These are phyloP conservation scores for Eulithis testata DNA, from an alignment of 2,888 invertebrate species.

Conservation along the genomic window DNA sequence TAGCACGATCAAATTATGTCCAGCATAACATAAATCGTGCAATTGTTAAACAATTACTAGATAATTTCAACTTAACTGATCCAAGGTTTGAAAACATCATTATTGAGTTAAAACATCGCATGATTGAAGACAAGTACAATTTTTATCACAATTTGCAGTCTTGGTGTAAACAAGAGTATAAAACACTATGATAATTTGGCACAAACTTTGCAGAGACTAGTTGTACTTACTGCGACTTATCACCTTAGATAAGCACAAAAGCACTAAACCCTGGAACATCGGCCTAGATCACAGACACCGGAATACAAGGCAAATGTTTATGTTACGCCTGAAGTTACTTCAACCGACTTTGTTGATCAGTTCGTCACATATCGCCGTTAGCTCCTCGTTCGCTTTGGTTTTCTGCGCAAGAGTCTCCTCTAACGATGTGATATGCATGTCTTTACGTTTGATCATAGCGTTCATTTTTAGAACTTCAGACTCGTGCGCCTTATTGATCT, in stretches of 20 bases:
- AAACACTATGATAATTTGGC: conserved; percentile 65
- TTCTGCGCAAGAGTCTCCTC: conserved; percentile 94
- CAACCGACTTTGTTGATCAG: conserved; percentile 88
- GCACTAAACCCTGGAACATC: conserved; percentile 55
- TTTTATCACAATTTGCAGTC: conserved; percentile 75
- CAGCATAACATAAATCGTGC: conserved; percentile 69
- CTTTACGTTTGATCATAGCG: conserved; percentile 94
- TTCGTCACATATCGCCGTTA: conserved; percentile 97
- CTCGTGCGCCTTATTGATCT: conserved; percentile 88
- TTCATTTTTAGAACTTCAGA: conserved; percentile 93
- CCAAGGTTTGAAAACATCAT: conserved; percentile 24
- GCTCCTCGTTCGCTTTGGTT: conserved; percentile 93
- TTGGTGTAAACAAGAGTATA: conserved; percentile 58
- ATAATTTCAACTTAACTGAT: conserved; percentile 10
- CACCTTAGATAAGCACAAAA: conserved; percentile 69
- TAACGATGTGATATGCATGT: conserved; percentile 92
- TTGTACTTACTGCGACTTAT: conserved; percentile 64
- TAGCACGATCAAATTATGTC: conserved; percentile 63
- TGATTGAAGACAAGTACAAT: conserved; percentile 47
- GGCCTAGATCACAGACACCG: conserved; percentile 60
- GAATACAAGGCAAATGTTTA: conserved; percentile 53
- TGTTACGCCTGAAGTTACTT: conserved; percentile 52
- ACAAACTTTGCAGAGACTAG: conserved; percentile 58
- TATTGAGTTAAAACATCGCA: conserved; percentile 39
- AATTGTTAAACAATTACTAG: conserved; percentile 23